These are phyloP conservation scores for Monomorium pharaonis DNA, from an alignment of 1,140 invertebrate species.

Conservation along the genomic window DNA sequence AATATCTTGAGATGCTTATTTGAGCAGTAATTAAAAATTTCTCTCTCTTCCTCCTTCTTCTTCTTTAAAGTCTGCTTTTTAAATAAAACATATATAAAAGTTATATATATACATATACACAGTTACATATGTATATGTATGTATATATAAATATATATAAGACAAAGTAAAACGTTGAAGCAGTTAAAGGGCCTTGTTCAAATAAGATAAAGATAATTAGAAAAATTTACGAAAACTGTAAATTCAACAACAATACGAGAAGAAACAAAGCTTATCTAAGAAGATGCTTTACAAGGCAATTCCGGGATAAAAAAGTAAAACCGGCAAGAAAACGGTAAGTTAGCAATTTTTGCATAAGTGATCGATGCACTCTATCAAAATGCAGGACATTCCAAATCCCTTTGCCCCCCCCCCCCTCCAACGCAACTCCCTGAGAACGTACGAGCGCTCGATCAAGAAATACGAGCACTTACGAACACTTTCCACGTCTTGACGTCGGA, in stretches of 20 bases:
- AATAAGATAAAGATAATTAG: background rate
- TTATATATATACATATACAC: background rate
- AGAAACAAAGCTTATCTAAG: background rate
- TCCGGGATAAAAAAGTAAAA: background rate
- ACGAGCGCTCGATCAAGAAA: slow-evolving; percentile 31
- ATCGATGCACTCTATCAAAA: slow-evolving; percentile 35
- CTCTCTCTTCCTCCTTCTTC: background rate
- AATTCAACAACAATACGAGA: background rate
- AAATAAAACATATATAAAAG: background rate
- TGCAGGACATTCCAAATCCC: background rate
- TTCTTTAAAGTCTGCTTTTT: background rate
- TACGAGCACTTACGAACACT: slow-evolving; percentile 81
- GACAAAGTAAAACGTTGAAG: background rate
- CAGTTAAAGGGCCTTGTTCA: background rate
- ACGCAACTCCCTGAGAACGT: slow-evolving; percentile 1
- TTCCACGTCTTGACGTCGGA: slow-evolving; percentile 87
- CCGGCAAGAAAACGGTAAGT: background rate
- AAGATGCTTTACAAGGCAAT: background rate
- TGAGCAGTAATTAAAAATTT: background rate
- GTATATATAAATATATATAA: background rate
- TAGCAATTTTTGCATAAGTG: slow-evolving; percentile 4
- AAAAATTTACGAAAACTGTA: background rate
- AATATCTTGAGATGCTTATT: background rate
- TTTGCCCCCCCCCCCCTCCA: too few species aligned
- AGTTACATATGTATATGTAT: background rate